Base-by-base conservation (phyloP, 2,113 vertebrate genomes). In the Rhipidura dahli region DNA sequence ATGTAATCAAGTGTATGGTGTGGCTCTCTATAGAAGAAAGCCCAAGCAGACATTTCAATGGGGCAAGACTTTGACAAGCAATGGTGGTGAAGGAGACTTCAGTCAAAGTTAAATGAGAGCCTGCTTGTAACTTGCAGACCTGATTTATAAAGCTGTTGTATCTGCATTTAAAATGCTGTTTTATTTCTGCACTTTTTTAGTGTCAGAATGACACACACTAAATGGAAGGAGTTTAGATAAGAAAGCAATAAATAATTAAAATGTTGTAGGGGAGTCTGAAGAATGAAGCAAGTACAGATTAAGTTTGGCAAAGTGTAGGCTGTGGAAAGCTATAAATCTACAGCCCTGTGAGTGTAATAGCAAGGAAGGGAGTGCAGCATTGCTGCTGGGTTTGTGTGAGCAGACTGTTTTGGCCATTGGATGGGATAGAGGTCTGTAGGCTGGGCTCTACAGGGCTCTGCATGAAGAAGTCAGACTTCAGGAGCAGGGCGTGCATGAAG, bases 161-260 rank as follows among this genome's bases (percentile, higher is more conserved):
- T 39, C 84, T 94, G 33, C 37, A 54, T 87, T 89, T 72, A 77
- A 95, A 87, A 71, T 51, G 13, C n/a, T 3, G 0, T 8, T 93
- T 89, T 49, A 80, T 75, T 94, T 94, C 87, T 84, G 23, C 42
- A 37, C 53, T 69, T 81, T 82, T 80, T 70, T 66, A 65, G 53
- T 65, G 73, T 93, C 78, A 77, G 82, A 80, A 85, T 69, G 87
- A 72, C 59, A 79, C 40, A 87, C 70, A 76, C 79, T 85, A 80
- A 85, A 59, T 70, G 84, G 75, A 77, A 85, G 70, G 45, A 61
- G 39, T 91, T 94, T 50, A 95, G 89, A 84, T 92, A 91, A 96
- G 78, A 78, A 17, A 85, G 91, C 91, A 87, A 61, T 92, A 91
- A 95, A 94, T 93, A 92, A 93, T 61, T 93, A 64, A 90, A 94